Conservation (phyloP, 2,888 invertebrate genomes). For the Hypolimnas misippus region DNA sequence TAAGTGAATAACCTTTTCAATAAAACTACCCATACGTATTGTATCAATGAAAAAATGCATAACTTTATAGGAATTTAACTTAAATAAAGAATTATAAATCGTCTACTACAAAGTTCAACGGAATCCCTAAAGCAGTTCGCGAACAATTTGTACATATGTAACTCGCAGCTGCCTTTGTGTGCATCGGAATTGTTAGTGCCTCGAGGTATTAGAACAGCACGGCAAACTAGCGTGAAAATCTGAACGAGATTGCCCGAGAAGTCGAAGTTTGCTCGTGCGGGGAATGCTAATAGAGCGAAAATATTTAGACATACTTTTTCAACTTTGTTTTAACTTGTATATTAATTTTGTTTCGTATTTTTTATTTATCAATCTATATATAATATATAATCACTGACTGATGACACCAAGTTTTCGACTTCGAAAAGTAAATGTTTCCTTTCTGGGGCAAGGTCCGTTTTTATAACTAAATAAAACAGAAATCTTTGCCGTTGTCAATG, state of each 20-base stretch:
- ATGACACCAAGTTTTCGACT: too few relatives aligned
- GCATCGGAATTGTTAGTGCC: conserved; percentile 35
- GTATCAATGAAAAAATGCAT: too few relatives aligned
- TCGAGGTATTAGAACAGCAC: conserved; percentile 40
- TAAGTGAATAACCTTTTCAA: too few relatives aligned
- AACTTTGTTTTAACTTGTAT: not conserved
- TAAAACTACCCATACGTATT: too few relatives aligned
- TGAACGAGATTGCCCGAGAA: conserved; percentile 31
- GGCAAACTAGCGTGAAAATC: conserved; percentile 27
- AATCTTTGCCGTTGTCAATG: too few relatives aligned
- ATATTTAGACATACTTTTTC: conserved; percentile 24
- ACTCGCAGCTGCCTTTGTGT: conserved; percentile 1
- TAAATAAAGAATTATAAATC: not conserved
- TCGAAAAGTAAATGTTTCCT: too few relatives aligned
- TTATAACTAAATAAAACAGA: too few relatives aligned
- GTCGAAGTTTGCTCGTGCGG: conserved; percentile 24
- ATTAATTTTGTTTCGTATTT: conserved; percentile 14
- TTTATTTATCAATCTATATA: too few relatives aligned
- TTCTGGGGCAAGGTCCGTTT: too few relatives aligned
- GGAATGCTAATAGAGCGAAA: conserved; percentile 33
- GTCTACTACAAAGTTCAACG: conserved; percentile 5
- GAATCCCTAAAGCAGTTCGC: not conserved
- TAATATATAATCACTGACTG: too few relatives aligned
- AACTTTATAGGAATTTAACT: too few relatives aligned
- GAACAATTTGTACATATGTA: not conserved